Evolutionary conservation across 2,888 invertebrate genomes (phyloP).

Genomic region (Xestia rhomboidea): DNA sequence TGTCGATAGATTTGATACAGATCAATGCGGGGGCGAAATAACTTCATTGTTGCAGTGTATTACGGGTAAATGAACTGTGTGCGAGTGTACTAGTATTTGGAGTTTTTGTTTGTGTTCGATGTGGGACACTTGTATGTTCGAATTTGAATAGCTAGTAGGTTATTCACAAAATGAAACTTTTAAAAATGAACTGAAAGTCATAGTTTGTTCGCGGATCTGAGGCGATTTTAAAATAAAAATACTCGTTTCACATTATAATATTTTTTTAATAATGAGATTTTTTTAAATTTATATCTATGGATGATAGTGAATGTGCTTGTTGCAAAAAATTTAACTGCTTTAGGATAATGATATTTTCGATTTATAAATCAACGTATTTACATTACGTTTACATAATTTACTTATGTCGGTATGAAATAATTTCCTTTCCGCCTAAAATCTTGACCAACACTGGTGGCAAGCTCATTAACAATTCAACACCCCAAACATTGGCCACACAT

Average conservation of each 20-base stretch:
- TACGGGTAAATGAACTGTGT: constrained; percentile 74
- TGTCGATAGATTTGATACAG: constrained; percentile 81
- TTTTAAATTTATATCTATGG: too few relatives aligned
- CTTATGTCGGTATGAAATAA: background rate
- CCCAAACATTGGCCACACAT: constrained; percentile 49
- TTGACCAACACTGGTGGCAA: constrained; percentile 27
- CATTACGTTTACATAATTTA: too few relatives aligned
- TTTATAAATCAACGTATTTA: background rate
- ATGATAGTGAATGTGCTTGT: background rate
- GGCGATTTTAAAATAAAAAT: too few relatives aligned
- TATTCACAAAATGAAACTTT: background rate
- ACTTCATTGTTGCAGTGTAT: constrained; percentile 75
- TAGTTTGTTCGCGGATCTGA: background rate
- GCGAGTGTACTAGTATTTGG: constrained; percentile 49
- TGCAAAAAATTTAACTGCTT: background rate
- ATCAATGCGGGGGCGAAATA: constrained; percentile 80
- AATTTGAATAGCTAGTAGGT: background rate
- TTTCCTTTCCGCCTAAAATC: background rate
- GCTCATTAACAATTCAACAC: constrained; percentile 29
- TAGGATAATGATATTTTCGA: background rate
- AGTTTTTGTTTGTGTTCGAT: constrained; percentile 50
- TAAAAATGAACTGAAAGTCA: background rate
- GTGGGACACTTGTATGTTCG: constrained; percentile 12
- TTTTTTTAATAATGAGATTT: too few relatives aligned
- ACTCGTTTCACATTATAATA: too few relatives aligned